Evolutionary conservation across 2,888 invertebrate genomes (phyloP).

Genomic region (Trachelus stipa): DNA sequence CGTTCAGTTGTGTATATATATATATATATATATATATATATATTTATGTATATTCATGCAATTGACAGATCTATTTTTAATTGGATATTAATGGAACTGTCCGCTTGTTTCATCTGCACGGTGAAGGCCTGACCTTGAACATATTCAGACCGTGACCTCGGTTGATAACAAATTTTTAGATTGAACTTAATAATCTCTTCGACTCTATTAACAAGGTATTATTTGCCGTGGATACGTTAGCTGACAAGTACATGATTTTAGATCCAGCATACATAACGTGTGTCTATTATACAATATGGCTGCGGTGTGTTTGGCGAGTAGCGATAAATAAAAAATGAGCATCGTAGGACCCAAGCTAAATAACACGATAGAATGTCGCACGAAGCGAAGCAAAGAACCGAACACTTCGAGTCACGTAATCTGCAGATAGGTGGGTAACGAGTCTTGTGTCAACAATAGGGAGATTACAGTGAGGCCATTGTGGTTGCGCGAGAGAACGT

Average conservation of each 20-base stretch:
- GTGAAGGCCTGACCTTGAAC: background rate
- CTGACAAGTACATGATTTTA: background rate
- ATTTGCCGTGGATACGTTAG: no score
- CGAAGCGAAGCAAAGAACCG: background rate
- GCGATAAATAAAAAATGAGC: background rate
- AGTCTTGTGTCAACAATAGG: background rate
- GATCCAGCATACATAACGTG: background rate
- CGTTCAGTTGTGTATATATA: conserved; percentile 24
- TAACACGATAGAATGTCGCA: background rate
- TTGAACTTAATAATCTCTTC: background rate
- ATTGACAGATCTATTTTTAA: background rate
- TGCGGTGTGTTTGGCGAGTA: background rate
- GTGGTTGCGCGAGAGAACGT: no score
- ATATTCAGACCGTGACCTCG: background rate
- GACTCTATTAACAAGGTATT: no score
- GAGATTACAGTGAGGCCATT: background rate
- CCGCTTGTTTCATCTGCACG: background rate
- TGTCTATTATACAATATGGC: background rate
- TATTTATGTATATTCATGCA: background rate
- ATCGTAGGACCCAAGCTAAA: background rate
- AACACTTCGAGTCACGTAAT: background rate
- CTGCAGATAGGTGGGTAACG: background rate
- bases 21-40: no score
- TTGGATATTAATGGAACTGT: background rate
- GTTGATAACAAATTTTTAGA: background rate